Base-by-base conservation (phyloP, 2,797 vertebrate genomes). In the Bradypodion ventrale region DNA sequence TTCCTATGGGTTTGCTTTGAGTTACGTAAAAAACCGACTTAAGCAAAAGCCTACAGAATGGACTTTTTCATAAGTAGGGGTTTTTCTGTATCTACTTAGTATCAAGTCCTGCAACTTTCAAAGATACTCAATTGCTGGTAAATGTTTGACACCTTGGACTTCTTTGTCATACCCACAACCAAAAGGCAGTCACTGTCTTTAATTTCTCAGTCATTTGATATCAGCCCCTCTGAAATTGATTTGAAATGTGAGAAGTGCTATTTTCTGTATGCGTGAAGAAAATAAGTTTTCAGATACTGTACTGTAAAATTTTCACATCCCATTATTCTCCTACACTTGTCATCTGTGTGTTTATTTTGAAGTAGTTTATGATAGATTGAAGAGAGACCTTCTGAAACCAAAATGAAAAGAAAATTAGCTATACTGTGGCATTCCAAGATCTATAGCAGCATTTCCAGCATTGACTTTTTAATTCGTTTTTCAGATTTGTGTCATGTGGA, bases 381-480 rank as follows among this genome's bases (percentile, higher is more conserved):
- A 83, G 60, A 40, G 25, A 46, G 87, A 90, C 83, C 83, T 84
- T 83, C 46, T 89, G 62, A 49, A 86, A 85, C 56, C 89, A 88
- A 56, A 63, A 77, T 9, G 86, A 89, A n/a, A 42, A 46, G 16
- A 35, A 46, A 49, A 32, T 37, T 59, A 42, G 29, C 46, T 40
- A 32, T 63, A 15, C 10, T 15, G n/a, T 76, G 63, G 46, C 16
- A 49, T 56, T 66, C 16, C n/a, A 63, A 68, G 74, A 75, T 46
- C 42, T 60, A 29, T 21, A 69, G 27, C 29, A 29, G 10, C 2
- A 7, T 65, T 83, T 69, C 74, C 19, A 59, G 23, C 0, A 68
- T 69, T n/a, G 1, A 8, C 42, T 85, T 77, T 75, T 25, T 75
- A 0, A 0, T 72, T 35, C 49, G 2, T 0, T 70, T 16, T 52